Percentiles rank a stretch among this genome's conserved stretches.
These are phyloP conservation scores for Anguilla marmorata DNA, from an alignment of 2,797 vertebrate species.

Conservation along the genomic window DNA sequence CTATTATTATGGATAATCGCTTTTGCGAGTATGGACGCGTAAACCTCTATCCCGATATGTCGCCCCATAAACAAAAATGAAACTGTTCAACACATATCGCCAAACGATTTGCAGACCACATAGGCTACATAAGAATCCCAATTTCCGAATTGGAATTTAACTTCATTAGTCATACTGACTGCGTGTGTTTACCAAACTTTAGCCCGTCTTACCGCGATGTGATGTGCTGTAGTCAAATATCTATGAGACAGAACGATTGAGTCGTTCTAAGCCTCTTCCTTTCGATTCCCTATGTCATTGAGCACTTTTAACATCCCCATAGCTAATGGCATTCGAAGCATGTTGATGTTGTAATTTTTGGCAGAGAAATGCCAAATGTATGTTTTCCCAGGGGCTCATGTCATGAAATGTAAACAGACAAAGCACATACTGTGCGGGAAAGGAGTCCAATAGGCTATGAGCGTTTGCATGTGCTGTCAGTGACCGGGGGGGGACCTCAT, in stretches of 20 bases:
- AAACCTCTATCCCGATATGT: not conserved
- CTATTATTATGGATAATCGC: not conserved
- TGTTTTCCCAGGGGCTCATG: slow-evolving; percentile 30
- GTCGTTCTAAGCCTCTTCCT: slow-evolving; percentile 40
- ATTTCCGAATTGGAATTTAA: not conserved
- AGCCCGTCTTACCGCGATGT: not conserved
- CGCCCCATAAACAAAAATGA: not conserved
- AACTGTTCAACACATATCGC: not conserved
- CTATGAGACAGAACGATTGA: slow-evolving; percentile 35
- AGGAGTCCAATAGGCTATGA: not conserved
- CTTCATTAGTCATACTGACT: not conserved
- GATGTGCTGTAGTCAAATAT: slow-evolving; percentile 18
- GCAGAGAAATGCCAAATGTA: slow-evolving; percentile 41
- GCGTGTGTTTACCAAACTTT: slow-evolving; percentile 1
- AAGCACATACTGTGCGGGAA: not conserved
- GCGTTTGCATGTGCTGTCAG: not conserved
- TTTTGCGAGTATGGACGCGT: not conserved
- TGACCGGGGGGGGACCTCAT: not conserved
- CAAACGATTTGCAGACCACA: not conserved
- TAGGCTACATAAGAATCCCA: not conserved
- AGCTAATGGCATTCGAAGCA: slow-evolving; percentile 44
- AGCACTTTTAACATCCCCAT: slow-evolving; percentile 48
- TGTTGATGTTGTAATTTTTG: slow-evolving; percentile 44
- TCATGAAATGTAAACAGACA: slow-evolving; percentile 28
- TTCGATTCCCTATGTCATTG: slow-evolving; percentile 45